A percentile compares a stretch with the other conserved stretches of the same genome.
phyloP scores from a whole-genome alignment of 2,888 invertebrate genomes.

The Diaperis boleti region DNA sequence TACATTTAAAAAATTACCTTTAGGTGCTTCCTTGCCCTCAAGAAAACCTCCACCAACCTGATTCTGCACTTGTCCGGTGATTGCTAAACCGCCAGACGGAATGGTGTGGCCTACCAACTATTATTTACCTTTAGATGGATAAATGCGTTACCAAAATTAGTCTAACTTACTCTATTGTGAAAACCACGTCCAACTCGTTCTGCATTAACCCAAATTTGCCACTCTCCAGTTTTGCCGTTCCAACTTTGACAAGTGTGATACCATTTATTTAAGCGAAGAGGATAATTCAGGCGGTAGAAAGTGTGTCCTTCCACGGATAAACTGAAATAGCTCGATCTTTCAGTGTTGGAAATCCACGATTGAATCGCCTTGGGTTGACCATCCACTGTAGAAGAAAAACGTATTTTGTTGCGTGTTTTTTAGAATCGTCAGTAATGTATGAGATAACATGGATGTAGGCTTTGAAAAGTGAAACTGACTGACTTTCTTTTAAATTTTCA shows the following conservation, averaged over 20 bases:
- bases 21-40: slow-evolving; percentile 67
- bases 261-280: slow-evolving; percentile 78
- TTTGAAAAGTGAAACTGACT: slow-evolving; percentile 34
- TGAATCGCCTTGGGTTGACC: slow-evolving; percentile 81
- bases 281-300: slow-evolving; percentile 81
- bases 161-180: slow-evolving; percentile 85
- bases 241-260: slow-evolving; percentile 90
- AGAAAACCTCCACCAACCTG: slow-evolving; percentile 71
- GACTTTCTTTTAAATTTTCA: too few relatives aligned
- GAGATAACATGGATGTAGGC: neutral
- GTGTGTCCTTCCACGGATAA: slow-evolving; percentile 86
- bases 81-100: slow-evolving; percentile 80
- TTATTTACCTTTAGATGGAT: slow-evolving; percentile 50
- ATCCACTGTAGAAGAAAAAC: slow-evolving; percentile 69
- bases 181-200: slow-evolving; percentile 89
- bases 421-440: neutral
- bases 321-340: slow-evolving; percentile 85
- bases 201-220: slow-evolving; percentile 90
- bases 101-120: slow-evolving; percentile 84
- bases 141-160: too few relatives aligned
- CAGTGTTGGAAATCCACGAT: slow-evolving; percentile 84
- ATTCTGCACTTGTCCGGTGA: slow-evolving; percentile 81
- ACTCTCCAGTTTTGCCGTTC: slow-evolving; percentile 90
- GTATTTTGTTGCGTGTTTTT: neutral
- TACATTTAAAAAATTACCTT: too few relatives aligned